Base-by-base conservation (phyloP, 64 coral and sea anemone genomes). In the Porites lutea region DNA sequence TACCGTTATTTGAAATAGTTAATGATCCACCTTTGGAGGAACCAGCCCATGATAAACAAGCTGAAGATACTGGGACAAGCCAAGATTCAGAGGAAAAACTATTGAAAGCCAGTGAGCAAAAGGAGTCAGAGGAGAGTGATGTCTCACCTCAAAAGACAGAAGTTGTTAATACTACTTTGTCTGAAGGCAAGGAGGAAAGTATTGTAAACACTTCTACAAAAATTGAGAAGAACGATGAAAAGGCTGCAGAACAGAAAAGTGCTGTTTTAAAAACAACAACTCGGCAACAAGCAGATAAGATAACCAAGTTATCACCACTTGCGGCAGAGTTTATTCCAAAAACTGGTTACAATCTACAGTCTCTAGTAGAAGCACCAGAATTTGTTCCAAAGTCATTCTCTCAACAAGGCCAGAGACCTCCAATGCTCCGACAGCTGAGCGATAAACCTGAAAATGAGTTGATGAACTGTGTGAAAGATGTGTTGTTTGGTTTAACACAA, bases 391-490 rank as follows among this genome's bases (percentile, higher is more conserved):
- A 58, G 43, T 63, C 54, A 79, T 55, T 71, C 3, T 59, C 64
- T 2, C 53, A 23, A 21, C 43, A 75, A 21, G 16, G 37, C 6
- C 46, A 87, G 0, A 86, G 77, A 58, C 81, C 80, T 6, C 19
- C 81, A 5, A 82, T 90, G 4, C 89, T 91, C 7, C 70, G 60
- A 15, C 21, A 18, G n/a, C 48, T 15, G 51, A 94, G 59, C 67
- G 71, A 65, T 59, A 89, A 62, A 9, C 92, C 95, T 8, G 88
- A 97, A 22, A 90, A 86, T 79, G 61, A 91, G 43, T 64, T 94
- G 13, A 92, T 97, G 74, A 79, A 93, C 80, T 97, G 68, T 91
- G 92, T 97, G 2, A 97, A 94, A 61, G 95, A 97, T 60, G 79
- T 67, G 6, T 18, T 97, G 58, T 92, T 91, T 65, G 84, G 79